Base-by-base conservation (phyloP, 1,140 invertebrate genomes). In the Ooceraea biroi region DNA sequence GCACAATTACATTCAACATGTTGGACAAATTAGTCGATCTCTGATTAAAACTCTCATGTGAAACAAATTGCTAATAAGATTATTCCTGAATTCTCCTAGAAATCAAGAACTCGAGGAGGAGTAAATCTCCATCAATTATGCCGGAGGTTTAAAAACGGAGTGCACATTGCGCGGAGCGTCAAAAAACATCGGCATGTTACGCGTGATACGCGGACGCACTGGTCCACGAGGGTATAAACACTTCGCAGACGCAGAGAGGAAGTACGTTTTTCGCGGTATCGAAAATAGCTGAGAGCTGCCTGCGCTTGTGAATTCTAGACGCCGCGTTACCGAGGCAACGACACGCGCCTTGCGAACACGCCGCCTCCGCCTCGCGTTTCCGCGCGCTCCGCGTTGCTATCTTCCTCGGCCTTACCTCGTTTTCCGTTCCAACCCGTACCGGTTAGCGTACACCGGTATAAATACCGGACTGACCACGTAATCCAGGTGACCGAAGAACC, bases 241-340 rank as follows among this genome's bases (percentile, higher is more conserved):
- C 25, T 77, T 41, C 11, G 30, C 46, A 58, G 25, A 55, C 50
- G 14, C 3, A 30, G 55, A 83, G 71, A 69, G 82, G 61, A 84
- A 88, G 48, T 46, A 48, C 68, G 58, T 85, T 88, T 88, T 87
- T 74, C 85, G 87, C 65, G 68, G 41, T 63, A 83, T 83, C 86
- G 78, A 88, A 88, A 89, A 89, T 89, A 89, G 87, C 83, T 83
- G 72, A 66, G 76, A 52, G 72, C 46, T 61, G 82, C 52, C 30
- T 25, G 76, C 22, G 65, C 50, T 69, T 57, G 52, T 55, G 69
- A 82, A 74, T 78, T 60, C 73, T 72, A 88, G 69, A 82, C 44
- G 60, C 66, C 41, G 69, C 71, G 89, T 90, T 90, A 77, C 89
- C 88, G 68, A 61, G 89, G 88, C 82, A 90, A 90, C 89, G 84